These are phyloP conservation scores for Enteromius radiatus DNA, from an alignment of 2,797 vertebrate genomes.

Conservation along the genomic window DNA sequence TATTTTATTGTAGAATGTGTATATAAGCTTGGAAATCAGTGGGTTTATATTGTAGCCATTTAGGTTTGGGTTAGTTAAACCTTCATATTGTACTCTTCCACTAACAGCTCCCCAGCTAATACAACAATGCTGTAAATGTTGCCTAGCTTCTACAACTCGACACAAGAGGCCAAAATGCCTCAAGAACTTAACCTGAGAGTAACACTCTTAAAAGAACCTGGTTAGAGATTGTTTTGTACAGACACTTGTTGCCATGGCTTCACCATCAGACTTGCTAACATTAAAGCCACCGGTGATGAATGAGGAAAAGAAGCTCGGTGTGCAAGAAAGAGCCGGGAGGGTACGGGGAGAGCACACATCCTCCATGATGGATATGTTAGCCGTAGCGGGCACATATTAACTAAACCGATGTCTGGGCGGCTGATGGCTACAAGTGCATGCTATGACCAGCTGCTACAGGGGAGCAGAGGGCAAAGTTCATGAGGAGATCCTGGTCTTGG, in stretches of 20 bases:
- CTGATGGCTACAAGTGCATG: conserved; percentile 47
- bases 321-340: conserved; percentile 25
- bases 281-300: conserved; percentile 60
- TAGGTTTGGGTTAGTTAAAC: neutral
- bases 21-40: neutral
- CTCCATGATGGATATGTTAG: conserved; percentile 56
- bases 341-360: conserved; percentile 54
- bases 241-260: conserved; percentile 60
- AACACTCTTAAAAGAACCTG: conserved; percentile 47
- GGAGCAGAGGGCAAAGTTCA: conserved; percentile 46
- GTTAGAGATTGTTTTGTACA: conserved; percentile 50
- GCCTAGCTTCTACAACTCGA: conserved; percentile 2
- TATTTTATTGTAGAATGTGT: neutral
- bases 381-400: conserved; percentile 52
- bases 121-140: conserved; percentile 8
- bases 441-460: conserved; percentile 47
- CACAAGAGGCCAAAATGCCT: conserved; percentile 22
- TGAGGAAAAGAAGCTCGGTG: conserved; percentile 47
- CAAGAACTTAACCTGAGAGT: conserved; percentile 44
- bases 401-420: conserved; percentile 50
- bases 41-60: neutral
- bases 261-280: conserved; percentile 50
- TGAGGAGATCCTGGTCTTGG: conserved; percentile 18
- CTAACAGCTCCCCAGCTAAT: neutral
- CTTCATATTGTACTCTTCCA: neutral